phyloP scores from a whole-genome alignment of 2,113 vertebrate genomes.

The Athene cunicularia region DNA sequence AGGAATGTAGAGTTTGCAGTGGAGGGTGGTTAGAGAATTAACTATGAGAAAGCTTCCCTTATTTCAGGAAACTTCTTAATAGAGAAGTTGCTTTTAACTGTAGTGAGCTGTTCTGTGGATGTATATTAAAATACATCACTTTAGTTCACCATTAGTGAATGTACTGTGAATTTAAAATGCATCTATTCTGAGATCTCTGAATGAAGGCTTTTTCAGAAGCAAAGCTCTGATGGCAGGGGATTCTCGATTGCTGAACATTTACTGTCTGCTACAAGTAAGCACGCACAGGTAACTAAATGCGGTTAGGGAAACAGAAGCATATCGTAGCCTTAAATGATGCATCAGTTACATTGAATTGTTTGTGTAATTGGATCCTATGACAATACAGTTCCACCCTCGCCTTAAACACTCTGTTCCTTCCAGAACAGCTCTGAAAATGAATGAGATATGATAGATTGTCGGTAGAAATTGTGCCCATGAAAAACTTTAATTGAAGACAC shows the following conservation, averaged over 20 bases:
- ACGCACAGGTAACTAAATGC: background rate
- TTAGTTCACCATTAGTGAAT: background rate
- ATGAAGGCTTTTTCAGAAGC: background rate
- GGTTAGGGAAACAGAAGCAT: background rate
- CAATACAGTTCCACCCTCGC: rapidly evolving
- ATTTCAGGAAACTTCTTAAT: background rate
- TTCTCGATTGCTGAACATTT: background rate
- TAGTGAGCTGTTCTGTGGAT: background rate
- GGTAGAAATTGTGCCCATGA: background rate
- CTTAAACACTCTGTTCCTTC: background rate
- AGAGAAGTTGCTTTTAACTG: background rate
- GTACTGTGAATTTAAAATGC: background rate
- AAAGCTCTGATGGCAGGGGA: background rate
- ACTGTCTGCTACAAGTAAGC: background rate
- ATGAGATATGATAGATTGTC: background rate
- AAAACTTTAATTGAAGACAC: background rate
- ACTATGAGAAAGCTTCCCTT: background rate
- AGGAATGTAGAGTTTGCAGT: background rate
- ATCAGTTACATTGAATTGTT: background rate
- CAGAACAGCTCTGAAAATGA: background rate
- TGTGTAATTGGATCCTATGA: background rate
- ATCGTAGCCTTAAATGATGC: background rate
- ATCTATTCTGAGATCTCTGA: background rate
- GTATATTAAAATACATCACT: background rate
- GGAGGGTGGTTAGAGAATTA: background rate